Base-by-base conservation (phyloP, 2,113 vertebrate species). In the Caloenas nicobarica region DNA sequence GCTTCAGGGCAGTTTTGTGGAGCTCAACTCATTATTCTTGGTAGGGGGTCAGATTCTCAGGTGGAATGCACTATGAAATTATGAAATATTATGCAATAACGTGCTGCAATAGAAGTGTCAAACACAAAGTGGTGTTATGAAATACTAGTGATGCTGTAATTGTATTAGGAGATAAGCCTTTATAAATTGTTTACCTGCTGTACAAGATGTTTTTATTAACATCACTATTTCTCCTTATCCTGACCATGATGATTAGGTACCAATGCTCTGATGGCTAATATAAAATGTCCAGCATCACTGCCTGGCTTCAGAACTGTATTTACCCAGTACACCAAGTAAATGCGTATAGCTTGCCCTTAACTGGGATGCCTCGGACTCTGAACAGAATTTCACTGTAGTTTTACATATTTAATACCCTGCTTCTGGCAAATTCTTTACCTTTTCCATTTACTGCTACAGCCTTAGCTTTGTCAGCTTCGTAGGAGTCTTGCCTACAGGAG, bases 1-100 rank as follows among this genome's bases (percentile, higher is more conserved):
- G 87, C 93, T 94, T 94, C 53, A 60, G 88, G 79, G 53, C 42
- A 46, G 36, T 54, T 93, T 88, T 73, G 28, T 80, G 68, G 50
- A 77, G 44, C 40, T 94, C 0, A 0, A 40, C 66, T 82, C 66
- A 53, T 86, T 88, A 40, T 54, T 91, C 62, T 90, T 57, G 10
- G 36, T 69, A 54, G 50, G 86, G 28, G 46, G 9, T 91, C 29
- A 60, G 62, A 86, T 77, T 79, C 79, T 94, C 62, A 91, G 81
- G 86, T 89, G 33, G 28, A 60, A 64, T 36, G 34, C 58, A 31
- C 66, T 77, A 9, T 38, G 13, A 23, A 90, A 88, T 13, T 83
- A n/a, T 82, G 62, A 91, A 88, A 31, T 48, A 36, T 88, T 93
- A 34, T 31, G 58, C 34, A 88, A 53, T 4, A 71, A 24, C 58